Evolutionary conservation across 2,113 vertebrate species (phyloP).

Genomic region (Plotosus lineatus): DNA sequence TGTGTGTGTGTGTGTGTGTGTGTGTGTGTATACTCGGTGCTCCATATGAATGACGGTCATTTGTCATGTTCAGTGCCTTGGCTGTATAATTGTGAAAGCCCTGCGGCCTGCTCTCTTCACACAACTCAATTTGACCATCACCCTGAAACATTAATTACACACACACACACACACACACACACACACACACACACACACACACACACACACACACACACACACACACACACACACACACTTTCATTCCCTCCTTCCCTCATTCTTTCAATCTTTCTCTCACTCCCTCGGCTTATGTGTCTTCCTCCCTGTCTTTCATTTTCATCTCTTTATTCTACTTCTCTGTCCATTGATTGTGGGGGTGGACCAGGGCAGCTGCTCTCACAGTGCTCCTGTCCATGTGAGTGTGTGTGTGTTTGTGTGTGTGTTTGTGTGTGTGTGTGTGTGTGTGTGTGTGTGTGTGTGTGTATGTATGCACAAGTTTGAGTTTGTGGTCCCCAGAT

Average conservation of each 20-base stretch:
- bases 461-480: conserved; percentile 30
- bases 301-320: conserved; percentile 21
- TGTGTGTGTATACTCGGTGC: background rate
- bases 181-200: conserved; percentile 13
- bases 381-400: conserved; percentile 34
- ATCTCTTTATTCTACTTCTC: conserved; percentile 47
- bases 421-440: background rate
- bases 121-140: conserved; percentile 83
- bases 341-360: conserved; percentile 31
- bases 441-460: background rate
- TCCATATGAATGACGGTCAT: conserved; percentile 84
- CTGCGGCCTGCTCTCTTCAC: conserved; percentile 85
- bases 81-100: conserved; percentile 92
- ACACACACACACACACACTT: background rate
- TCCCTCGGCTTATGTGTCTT: background rate
- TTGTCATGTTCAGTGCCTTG: conserved; percentile 94
- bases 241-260: background rate
- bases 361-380: conserved; percentile 33
- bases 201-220: conserved; percentile 23
- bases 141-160: conserved; percentile 77
- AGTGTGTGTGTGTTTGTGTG: background rate
- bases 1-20: conserved; percentile 53
- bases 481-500: conserved; percentile 58
- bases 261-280: conserved; percentile 11
- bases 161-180: conserved; percentile 13